Evolutionary conservation across 1,140 invertebrate species (phyloP), one percentile per base, ranked within the genome.

Genomic region (Melitaea cinxia): DNA sequence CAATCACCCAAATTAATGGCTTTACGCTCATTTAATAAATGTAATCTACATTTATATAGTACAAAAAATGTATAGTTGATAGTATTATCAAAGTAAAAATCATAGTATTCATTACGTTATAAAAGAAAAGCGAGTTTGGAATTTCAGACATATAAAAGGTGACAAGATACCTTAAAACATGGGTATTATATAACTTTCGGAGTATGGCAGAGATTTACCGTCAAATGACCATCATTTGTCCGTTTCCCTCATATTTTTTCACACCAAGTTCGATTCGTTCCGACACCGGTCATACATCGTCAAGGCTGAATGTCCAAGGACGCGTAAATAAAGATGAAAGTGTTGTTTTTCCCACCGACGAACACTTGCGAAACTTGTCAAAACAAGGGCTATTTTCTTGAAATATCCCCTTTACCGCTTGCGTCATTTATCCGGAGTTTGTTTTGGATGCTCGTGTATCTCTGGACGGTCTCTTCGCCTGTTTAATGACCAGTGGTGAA

Each of bases 291-390:
- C 35, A 37, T 37, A 37, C n/a, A n/a, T 37, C 35, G 35, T 19
- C 17, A 15, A 54, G 30, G 28, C 28, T 35, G 24, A 54, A 19
- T 37, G 35, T 37, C 35, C 35, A n/a, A 37, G n/a, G n/a, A 37
- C 4, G 30, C 53, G 30, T 56, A 56, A 39, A 56, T 56, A 56
- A 21, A 39, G 6, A 33, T 6, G 5, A 39, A 55, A 47, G 26
- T 28, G 57, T 21, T 59, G 35, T 59, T 59, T 59, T 57, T 59
- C 15, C 57, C 57, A 9, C 19, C 42, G 26, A 59, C 57, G 45
- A 50, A 50, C 45, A 49, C 53, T 56, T 39, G 21, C 37, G 57
- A 59, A 59, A 59, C n/a, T 56, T 56, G 57, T 59, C 57, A 59
- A 59, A 59, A 59, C 57, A 49, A 59, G 57, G n/a, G 45, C 45